Percentiles rank a stretch among this genome's conserved stretches.
Conservation (phyloP, 2,888 invertebrate genomes). For the Clivina fossor region DNA sequence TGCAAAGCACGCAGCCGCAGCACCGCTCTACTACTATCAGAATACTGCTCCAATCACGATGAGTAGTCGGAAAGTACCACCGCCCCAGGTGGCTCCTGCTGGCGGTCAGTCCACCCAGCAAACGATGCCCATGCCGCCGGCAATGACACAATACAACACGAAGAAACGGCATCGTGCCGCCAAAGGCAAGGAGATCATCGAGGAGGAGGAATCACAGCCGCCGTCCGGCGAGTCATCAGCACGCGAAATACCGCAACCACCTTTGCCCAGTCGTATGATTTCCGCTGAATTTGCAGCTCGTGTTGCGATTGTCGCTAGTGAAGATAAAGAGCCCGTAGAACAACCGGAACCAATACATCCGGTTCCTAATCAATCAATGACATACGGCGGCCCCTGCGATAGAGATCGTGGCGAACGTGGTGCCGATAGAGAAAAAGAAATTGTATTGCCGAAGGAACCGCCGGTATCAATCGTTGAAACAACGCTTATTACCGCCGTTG, state of each 20-base stretch:
- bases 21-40: conserved; percentile 17
- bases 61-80: conserved; percentile 36
- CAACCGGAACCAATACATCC: conserved; percentile 12
- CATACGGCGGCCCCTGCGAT: too few species aligned
- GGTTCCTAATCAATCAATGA: conserved; percentile 12
- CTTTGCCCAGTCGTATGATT: conserved; percentile 42
- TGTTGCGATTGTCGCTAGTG: conserved; percentile 43
- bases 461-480: too few species aligned
- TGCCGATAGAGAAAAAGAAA: too few species aligned
- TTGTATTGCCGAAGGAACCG: too few species aligned
- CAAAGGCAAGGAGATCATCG: conserved; percentile 39
- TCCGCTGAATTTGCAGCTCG: conserved; percentile 51
- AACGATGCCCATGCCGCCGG: conserved; percentile 39
- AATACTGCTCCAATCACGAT: conserved; percentile 12
- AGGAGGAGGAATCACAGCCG: conserved; percentile 49
- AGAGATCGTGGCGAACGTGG: too few species aligned
- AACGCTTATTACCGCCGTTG: too few species aligned
- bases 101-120: conserved; percentile 38
- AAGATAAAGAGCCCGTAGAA: conserved; percentile 25
- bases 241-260: conserved; percentile 55
- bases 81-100: conserved; percentile 37
- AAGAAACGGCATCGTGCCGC: conserved; percentile 44
- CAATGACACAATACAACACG: conserved; percentile 39
- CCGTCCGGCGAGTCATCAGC: conserved; percentile 55
- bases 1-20: conserved; percentile 33